phyloP scores from a whole-genome alignment of 1,140 invertebrate species.

The Geopemphigus sp. region DNA sequence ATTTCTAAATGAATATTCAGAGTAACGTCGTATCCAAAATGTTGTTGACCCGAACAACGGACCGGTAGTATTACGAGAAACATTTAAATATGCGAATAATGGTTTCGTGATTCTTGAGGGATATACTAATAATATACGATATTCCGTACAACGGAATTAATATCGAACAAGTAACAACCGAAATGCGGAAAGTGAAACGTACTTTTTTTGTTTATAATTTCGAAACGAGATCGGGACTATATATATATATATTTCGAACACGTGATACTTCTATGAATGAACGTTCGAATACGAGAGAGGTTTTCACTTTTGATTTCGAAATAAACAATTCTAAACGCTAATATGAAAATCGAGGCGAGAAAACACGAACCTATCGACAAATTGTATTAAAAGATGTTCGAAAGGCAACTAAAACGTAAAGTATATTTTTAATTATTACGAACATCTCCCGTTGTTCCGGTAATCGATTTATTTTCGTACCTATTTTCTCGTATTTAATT shows the following conservation, averaged over 20 bases:
- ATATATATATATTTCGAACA: background rate
- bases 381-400: background rate
- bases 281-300: background rate
- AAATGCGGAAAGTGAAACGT: conserved; percentile 5
- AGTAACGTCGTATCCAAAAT: background rate
- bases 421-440: background rate
- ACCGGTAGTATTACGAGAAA: background rate
- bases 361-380: background rate
- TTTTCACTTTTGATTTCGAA: conserved; percentile 18
- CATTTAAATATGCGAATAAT: background rate
- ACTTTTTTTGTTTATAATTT: background rate
- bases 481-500: background rate
- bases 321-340: background rate
- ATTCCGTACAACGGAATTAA: background rate
- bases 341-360: background rate
- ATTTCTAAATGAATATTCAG: conserved; percentile 6
- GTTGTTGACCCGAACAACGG: background rate
- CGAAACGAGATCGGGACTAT: background rate
- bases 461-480: background rate
- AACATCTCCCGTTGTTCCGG: background rate
- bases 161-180: background rate
- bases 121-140: background rate
- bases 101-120: background rate
- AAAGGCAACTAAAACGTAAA: background rate
- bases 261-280: background rate